Evolutionary conservation across 2,888 invertebrate genomes (phyloP).

Genomic region (Drosophila silvestris): DNA sequence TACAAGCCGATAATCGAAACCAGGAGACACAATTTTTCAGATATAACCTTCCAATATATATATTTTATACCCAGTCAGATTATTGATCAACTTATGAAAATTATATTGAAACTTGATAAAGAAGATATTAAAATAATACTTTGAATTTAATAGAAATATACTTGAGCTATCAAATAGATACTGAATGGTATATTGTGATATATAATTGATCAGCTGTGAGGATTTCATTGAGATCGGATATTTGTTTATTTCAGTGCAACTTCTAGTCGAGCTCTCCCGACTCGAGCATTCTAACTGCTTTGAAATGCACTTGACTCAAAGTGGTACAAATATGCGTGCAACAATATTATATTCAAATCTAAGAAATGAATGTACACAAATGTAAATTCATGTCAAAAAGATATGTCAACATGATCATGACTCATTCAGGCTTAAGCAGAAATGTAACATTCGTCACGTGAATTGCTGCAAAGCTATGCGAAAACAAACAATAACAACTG

Average conservation of each 20-base stretch:
- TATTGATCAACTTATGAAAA: not conserved
- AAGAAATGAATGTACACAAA: not conserved
- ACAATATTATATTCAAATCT: not conserved
- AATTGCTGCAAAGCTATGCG: slow-evolving; percentile 63
- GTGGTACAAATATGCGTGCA: not conserved
- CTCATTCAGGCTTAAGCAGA: slow-evolving; percentile 62
- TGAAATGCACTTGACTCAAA: not conserved
- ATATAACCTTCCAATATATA: not conserved
- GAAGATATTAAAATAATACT: not conserved
- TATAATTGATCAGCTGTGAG: not conserved
- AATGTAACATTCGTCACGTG: slow-evolving; percentile 71
- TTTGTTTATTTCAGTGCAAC: not conserved
- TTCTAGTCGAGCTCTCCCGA: not conserved
- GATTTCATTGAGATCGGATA: not conserved
- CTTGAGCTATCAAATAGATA: not conserved
- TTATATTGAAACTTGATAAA: not conserved
- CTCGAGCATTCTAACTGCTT: not conserved
- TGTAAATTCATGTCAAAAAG: not conserved
- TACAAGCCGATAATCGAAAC: not conserved
- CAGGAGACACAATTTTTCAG: not conserved
- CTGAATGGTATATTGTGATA: not conserved
- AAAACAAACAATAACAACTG: slow-evolving; percentile 27
- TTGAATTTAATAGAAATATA: not conserved
- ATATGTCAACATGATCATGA: slow-evolving; percentile 42
- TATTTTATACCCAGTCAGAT: not conserved